Evolutionary conservation across 1,140 invertebrate genomes (phyloP), one percentile per base, ranked within the genome.

Genomic region (Neuroterus valhalla): DNA sequence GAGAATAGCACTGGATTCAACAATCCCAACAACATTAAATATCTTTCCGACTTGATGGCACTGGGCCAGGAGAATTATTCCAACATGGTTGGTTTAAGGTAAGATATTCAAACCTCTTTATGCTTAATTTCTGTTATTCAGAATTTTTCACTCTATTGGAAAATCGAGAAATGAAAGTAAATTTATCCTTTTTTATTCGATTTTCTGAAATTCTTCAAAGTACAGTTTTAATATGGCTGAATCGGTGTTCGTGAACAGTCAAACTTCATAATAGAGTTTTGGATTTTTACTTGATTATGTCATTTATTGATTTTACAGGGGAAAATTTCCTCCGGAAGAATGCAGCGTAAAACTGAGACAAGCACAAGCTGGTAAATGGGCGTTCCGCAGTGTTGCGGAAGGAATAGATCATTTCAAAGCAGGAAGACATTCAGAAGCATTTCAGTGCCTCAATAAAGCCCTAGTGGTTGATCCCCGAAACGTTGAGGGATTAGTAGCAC

Each of bases 381-480:
- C 97, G 21, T 96, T 97, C 87, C 93, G 95, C 82, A 96, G 94
- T 84, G 96, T 98, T 23, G 95, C 95, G 42, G 96, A 98, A 90
- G 98, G 98, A 73, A 97, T 99, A 78, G 94, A 96, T 85, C 94
- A 96, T 91, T 98, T 98, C 90, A 98, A 98, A 90, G 93, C 94
- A 71, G 96, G 96, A 48, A 93, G 96, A 83, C 94, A 97, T 84
- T 93, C 95, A 6, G 97, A 98, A 91, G 97, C 97, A 46, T 98
- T 98, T 90, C 97, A 98, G 86, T 97, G 96, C 84, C 91, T 98
- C 1, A 98, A 98, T 89, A 97, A 97, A 90, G 97, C 97, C 2
- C 90, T 99, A 1, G 95, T 94, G 85, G 97, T 98, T 81, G 97
- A 98, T 91, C 93, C 95, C 11, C 92, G 94, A 78, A 98, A 98